Base-by-base conservation (phyloP, 1,140 invertebrate species). In the Orussus abietinus region DNA sequence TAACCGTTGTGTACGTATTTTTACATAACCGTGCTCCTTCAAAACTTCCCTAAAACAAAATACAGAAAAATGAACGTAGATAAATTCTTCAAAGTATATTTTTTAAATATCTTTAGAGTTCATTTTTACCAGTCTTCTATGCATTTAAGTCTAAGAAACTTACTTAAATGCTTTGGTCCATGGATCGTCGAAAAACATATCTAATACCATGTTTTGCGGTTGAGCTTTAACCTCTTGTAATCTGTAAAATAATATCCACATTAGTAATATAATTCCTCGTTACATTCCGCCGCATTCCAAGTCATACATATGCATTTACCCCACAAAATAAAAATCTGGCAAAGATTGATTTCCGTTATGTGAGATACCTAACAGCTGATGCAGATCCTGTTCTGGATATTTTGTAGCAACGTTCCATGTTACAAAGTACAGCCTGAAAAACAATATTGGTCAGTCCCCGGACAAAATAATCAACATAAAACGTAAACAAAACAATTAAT, bases 221-320 rank as follows among this genome's bases (percentile, higher is more conserved):
- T 90, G 86, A 2, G 87, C 83, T 64, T 90, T 92, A 1, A 94
- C 85, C 76, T 95, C 91, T 76, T 95, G 90, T 40, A 93, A 75
- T n/a, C 86, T 88, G 55, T 42, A 72, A 59, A 47, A 53, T n/a
- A n/a, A n/a, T n/a, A n/a, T n/a, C n/a, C n/a, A n/a, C n/a, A n/a
- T n/a, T n/a, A n/a, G n/a, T n/a, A n/a, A n/a, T n/a, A n/a, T n/a
- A n/a, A n/a, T n/a, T n/a, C n/a, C n/a, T n/a, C n/a, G n/a, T n/a
- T n/a, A n/a, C n/a, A n/a, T n/a, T n/a, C n/a, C n/a, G n/a, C n/a
- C n/a, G n/a, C n/a, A n/a, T n/a, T n/a, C n/a, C n/a, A n/a, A n/a
- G n/a, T n/a, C 9, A 21, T 32, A 45, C 21, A 9, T 15, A 29
- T 41, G 38, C 25, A 52, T 63, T 71, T 76, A 87, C 80, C 86